Percentiles rank a stretch among this genome's conserved stretches.
These are phyloP conservation scores for Loriculus beryllinus DNA, from an alignment of 2,797 vertebrate genomes.

Conservation along the genomic window DNA sequence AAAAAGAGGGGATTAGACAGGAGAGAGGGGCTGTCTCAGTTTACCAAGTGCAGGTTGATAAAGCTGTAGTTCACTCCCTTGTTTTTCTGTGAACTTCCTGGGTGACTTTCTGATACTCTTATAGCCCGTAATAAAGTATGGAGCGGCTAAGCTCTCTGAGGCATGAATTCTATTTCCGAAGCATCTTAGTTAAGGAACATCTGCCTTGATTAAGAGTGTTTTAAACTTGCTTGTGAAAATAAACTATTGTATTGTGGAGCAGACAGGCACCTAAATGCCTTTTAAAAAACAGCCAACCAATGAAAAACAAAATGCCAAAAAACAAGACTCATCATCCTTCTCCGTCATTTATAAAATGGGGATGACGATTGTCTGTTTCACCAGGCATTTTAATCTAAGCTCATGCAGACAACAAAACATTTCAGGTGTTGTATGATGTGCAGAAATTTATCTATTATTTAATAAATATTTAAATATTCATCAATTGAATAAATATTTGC, in stretches of 20 bases:
- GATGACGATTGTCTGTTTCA: background rate
- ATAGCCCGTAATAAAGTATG: background rate
- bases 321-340: background rate
- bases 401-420: background rate
- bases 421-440: background rate
- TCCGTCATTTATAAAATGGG: background rate
- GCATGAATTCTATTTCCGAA: background rate
- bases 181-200: background rate
- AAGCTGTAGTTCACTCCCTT: background rate
- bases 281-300: background rate
- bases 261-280: background rate
- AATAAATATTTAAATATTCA: background rate
- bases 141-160: background rate
- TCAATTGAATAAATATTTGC: background rate
- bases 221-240: background rate
- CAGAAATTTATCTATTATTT: background rate
- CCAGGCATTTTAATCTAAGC: background rate
- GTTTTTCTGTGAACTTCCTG: background rate
- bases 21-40: background rate
- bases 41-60: rapidly evolving
- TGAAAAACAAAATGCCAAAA: background rate
- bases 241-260: background rate
- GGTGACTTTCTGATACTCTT: background rate
- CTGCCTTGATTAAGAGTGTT: background rate
- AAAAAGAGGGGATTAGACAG: background rate